Conservation (phyloP, 2,113 vertebrate genomes). For the Orcinus orca region DNA sequence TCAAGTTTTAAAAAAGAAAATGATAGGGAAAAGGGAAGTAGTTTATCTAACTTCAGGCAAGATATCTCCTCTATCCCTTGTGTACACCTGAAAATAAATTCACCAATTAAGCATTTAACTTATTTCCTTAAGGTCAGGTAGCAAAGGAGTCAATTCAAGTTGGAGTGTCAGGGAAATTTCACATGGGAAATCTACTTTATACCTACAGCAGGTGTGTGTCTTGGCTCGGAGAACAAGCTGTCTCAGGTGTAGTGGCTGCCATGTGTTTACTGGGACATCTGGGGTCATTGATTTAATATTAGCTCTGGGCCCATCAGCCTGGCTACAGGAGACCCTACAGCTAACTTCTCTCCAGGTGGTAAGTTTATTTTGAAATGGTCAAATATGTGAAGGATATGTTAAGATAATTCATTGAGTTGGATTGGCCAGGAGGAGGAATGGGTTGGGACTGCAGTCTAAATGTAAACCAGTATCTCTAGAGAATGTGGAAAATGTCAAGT, state of each 20-base stretch:
- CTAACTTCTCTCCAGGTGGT: background rate
- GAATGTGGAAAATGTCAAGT: background rate
- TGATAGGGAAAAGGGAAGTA: constrained; percentile 58
- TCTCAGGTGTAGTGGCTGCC: background rate
- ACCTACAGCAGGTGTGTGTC: constrained; percentile 10
- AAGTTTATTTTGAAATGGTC: background rate
- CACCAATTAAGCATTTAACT: constrained; percentile 34
- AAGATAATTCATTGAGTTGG: background rate
- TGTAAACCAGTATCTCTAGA: background rate
- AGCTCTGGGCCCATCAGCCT: background rate
- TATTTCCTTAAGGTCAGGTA: constrained; percentile 56
- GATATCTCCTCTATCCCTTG: constrained; percentile 13
- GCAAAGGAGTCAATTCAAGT: background rate
- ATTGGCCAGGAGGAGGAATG: background rate
- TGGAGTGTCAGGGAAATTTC: constrained; percentile 30
- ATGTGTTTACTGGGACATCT: background rate
- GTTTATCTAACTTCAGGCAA: constrained; percentile 26
- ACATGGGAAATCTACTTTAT: constrained; percentile 61
- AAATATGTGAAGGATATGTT: background rate
- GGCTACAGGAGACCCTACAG: background rate
- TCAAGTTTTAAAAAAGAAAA: constrained; percentile 44
- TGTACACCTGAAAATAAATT: constrained; percentile 38
- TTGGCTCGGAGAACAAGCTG: background rate
- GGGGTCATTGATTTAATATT: background rate
- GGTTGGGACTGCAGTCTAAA: background rate